Evolutionary conservation across 2,797 vertebrate species (phyloP), one percentile per base, ranked within the genome.

Genomic region (Helicolenus hilgendorfi): DNA sequence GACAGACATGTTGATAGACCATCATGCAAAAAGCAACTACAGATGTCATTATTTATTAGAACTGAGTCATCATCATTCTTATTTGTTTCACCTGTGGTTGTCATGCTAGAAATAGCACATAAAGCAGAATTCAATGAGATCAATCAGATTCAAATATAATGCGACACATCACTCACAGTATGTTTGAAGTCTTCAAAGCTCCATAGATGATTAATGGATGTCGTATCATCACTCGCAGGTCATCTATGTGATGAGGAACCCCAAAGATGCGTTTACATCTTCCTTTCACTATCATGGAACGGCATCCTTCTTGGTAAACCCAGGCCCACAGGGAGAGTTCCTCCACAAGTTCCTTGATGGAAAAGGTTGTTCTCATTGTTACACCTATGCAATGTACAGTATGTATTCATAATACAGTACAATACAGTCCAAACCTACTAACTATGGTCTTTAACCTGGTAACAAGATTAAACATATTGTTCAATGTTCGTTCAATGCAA

Each of bases 261-360:
- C 96, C 4, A 97, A 88, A 86, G 96, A 97, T 55, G 92, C 97
- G 20, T 96, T 97, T 24, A 96, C 93, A 0, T 97, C 97, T 5
- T 91, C 90, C 20, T 96, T 91, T 73, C 83, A 95, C 77, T 97
- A 89, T 29, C 84, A 85, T 72, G 78, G 53, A n/a, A 96, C 83
- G 73, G 75, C 93, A 20, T 89, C 89, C 4, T 97, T 63, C 58
- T 7, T 96, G 83, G 95, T 92, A n/a, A 79, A 95, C 0, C 96
- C 96, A 3, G 95, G 95, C 20, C 71, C 91, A 11, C 78, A 80
- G 77, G 86, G 77, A 7, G 82, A 97, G 29, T 97, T 97, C 85
- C 70, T 97, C 36, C 81, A 93, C 14, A 96, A 94, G 87, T 97
- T 97, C 85, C 91, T 97, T 2, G 53, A 88, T 4, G 96, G 96